A percentile compares a stretch with the other conserved stretches of the same genome.
Conservation (phyloP, 2,888 invertebrate species). For the Pachymerium ferrugineum region DNA sequence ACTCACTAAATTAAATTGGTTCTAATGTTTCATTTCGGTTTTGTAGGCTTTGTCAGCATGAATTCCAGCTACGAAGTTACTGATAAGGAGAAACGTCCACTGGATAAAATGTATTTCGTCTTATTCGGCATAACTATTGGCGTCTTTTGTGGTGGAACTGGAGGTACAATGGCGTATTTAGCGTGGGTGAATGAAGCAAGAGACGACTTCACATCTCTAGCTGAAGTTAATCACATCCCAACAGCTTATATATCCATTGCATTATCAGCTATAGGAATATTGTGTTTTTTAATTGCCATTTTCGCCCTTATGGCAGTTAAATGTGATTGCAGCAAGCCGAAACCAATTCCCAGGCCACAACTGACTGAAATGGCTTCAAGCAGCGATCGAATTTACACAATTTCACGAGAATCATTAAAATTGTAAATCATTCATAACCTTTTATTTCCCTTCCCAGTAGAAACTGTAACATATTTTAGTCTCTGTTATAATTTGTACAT, state of each 20-base stretch:
- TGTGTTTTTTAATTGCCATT: slow-evolving; percentile 1
- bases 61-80: background rate
- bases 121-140: background rate
- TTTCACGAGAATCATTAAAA: background rate
- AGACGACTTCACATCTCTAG: slow-evolving; percentile 23
- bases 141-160: background rate
- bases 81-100: background rate
- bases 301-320: background rate
- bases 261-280: slow-evolving; percentile 17
- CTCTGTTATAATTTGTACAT: too few relatives aligned
- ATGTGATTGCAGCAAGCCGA: slow-evolving; percentile 23
- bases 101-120: slow-evolving; percentile 18
- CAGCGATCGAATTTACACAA: background rate
- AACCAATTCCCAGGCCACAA: background rate
- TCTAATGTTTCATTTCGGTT: too few relatives aligned
- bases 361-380: background rate
- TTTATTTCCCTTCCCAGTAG: too few relatives aligned
- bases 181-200: background rate
- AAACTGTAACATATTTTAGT: too few relatives aligned
- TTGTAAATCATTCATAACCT: too few relatives aligned
- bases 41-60: background rate
- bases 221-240: slow-evolving; percentile 30
- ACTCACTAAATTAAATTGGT: too few relatives aligned
- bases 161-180: slow-evolving; percentile 32
- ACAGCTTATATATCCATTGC: slow-evolving; percentile 24